Conservation (phyloP, 2,797 vertebrate genomes). For the Sebastes steindachneri region DNA sequence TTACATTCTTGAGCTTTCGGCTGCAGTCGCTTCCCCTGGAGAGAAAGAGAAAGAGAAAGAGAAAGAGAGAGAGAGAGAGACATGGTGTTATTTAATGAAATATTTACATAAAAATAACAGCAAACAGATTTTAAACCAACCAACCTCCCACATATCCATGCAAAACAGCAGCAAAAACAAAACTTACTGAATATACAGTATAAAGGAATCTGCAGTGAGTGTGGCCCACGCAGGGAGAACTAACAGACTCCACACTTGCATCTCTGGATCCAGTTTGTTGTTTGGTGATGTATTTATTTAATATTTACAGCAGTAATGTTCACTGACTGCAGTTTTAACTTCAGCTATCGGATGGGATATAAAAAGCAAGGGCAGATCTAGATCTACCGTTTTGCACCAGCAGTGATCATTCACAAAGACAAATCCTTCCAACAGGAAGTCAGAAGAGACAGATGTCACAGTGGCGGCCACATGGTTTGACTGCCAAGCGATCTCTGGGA, state of each 20-base stretch:
- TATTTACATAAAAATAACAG: slow-evolving; percentile 23
- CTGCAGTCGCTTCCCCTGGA: slow-evolving; percentile 73
- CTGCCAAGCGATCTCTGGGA: slow-evolving; percentile 34
- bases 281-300: background rate
- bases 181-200: background rate
- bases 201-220: background rate
- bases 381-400: background rate
- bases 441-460: slow-evolving; percentile 4
- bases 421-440: background rate
- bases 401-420: background rate
- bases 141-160: slow-evolving; percentile 6
- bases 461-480: background rate
- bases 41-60: slow-evolving; percentile 7
- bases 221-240: background rate
- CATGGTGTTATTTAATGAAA: slow-evolving; percentile 8
- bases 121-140: slow-evolving; percentile 6
- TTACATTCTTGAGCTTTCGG: slow-evolving; percentile 81
- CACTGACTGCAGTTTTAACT: background rate
- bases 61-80: slow-evolving; percentile 10
- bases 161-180: slow-evolving; percentile 2
- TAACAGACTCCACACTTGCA: background rate
- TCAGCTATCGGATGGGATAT: background rate
- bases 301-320: background rate
- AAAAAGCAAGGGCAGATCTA: background rate
- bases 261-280: background rate